phyloP scores from a whole-genome alignment of 2,797 vertebrate genomes.

The Discoglossus pictus region DNA sequence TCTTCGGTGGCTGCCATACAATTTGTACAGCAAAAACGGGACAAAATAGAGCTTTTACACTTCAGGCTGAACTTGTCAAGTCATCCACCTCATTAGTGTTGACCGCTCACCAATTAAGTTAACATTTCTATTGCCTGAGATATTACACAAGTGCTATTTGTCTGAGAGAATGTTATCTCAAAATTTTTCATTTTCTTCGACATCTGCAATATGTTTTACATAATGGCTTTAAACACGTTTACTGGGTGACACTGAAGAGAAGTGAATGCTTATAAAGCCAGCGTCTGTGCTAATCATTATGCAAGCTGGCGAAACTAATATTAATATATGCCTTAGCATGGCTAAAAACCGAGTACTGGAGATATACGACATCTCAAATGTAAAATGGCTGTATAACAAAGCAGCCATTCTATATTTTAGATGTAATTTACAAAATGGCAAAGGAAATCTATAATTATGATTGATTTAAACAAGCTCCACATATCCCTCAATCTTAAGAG shows the following conservation, averaged over 20 bases:
- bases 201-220: conserved; percentile 31
- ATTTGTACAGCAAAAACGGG: background rate
- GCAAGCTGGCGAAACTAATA: background rate
- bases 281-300: background rate
- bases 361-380: no score
- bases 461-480: no score
- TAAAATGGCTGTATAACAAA: no score
- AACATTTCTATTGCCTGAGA: conserved; percentile 19
- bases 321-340: background rate
- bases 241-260: background rate
- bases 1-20: background rate
- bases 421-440: no score
- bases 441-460: no score
- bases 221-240: conserved; percentile 21
- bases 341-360: no score
- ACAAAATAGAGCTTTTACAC: conserved; percentile 11
- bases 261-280: background rate
- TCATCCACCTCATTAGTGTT: conserved; percentile 33
- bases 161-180: conserved; percentile 23
- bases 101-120: conserved; percentile 42
- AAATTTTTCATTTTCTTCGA: conserved; percentile 25
- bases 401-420: no score
- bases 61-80: conserved; percentile 18
- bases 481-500: no score
- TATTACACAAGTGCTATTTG: conserved; percentile 11